phyloP scores from a whole-genome alignment of 2,888 invertebrate species.

The Stictocephala bisonia region DNA sequence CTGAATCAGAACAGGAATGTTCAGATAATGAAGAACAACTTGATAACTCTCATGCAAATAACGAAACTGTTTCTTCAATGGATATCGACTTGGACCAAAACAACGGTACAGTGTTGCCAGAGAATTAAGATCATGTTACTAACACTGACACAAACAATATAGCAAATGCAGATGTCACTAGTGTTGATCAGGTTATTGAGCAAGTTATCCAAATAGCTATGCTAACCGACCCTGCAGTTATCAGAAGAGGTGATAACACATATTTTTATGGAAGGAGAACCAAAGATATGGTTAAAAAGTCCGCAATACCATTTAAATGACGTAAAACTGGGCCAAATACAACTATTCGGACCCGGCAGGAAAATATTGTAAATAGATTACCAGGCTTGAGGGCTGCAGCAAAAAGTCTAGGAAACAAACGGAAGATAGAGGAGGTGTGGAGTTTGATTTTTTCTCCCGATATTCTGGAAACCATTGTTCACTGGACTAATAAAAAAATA shows the following conservation, averaged over 20 bases:
- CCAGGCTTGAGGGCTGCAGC: constrained; percentile 17
- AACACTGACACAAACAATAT: too few relatives aligned
- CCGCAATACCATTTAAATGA: constrained; percentile 18
- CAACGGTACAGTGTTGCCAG: too few relatives aligned
- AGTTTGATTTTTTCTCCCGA: not conserved
- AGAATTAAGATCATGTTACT: too few relatives aligned
- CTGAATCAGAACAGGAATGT: too few relatives aligned
- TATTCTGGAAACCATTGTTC: constrained; percentile 5
- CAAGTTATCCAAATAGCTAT: not conserved
- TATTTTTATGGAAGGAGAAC: constrained; percentile 7
- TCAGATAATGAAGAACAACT: too few relatives aligned
- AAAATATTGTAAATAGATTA: constrained; percentile 28
- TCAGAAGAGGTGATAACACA: not conserved
- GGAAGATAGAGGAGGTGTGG: not conserved
- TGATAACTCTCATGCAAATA: too few relatives aligned
- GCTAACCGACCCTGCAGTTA: not conserved
- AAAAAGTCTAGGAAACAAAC: not conserved
- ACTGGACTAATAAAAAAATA: constrained; percentile 30
- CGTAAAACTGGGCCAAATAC: constrained; percentile 10
- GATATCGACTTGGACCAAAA: too few relatives aligned
- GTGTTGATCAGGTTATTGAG: not conserved
- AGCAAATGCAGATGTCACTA: too few relatives aligned
- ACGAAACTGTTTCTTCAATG: too few relatives aligned
- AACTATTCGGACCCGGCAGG: not conserved
- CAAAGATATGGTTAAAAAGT: not conserved